A percentile compares a stretch with the other conserved stretches of the same genome.
These are phyloP conservation scores for Craniophora ligustri DNA, from an alignment of 2,888 invertebrate genomes.

Conservation along the genomic window DNA sequence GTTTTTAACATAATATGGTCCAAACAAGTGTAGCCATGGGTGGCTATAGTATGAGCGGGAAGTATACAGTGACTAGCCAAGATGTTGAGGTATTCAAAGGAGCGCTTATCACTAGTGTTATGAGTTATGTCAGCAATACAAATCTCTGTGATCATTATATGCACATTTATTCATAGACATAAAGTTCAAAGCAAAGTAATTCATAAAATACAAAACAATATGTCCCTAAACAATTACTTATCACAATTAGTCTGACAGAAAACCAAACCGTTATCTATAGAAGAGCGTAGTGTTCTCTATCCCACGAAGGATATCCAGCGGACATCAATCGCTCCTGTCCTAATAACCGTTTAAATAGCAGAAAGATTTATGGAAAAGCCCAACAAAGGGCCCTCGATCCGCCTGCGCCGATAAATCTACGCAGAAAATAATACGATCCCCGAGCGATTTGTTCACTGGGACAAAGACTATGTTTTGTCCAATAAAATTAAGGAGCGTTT, in stretches of 20 bases:
- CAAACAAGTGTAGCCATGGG: too few species aligned
- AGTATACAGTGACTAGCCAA: too few species aligned
- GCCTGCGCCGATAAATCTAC: slow-evolving; percentile 84
- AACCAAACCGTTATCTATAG: slow-evolving; percentile 40
- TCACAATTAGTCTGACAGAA: slow-evolving; percentile 33
- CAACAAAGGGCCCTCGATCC: slow-evolving; percentile 83
- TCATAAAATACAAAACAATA: slow-evolving; percentile 1
- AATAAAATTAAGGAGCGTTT: slow-evolving; percentile 78
- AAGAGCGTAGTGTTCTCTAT: slow-evolving; percentile 61
- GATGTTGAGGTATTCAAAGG: too few species aligned
- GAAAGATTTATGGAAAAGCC: slow-evolving; percentile 85
- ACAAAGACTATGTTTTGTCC: slow-evolving; percentile 82
- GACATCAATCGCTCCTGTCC: slow-evolving; percentile 83
- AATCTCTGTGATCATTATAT: too few species aligned
- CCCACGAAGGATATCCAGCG: slow-evolving; percentile 67
- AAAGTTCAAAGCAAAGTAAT: not conserved
- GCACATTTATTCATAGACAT: too few species aligned
- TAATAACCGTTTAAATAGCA: slow-evolving; percentile 86
- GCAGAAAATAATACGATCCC: slow-evolving; percentile 85
- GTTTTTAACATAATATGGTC: too few species aligned
- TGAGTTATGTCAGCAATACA: too few species aligned
- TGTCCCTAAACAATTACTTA: slow-evolving; percentile 16
- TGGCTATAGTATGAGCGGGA: too few species aligned
- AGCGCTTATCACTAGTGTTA: too few species aligned
- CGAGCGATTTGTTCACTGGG: slow-evolving; percentile 80